A percentile compares a stretch with the other conserved stretches of the same genome.
phyloP scores from a whole-genome alignment of 2,797 vertebrate genomes.

The Ctenochaetus hawaiiensis region DNA sequence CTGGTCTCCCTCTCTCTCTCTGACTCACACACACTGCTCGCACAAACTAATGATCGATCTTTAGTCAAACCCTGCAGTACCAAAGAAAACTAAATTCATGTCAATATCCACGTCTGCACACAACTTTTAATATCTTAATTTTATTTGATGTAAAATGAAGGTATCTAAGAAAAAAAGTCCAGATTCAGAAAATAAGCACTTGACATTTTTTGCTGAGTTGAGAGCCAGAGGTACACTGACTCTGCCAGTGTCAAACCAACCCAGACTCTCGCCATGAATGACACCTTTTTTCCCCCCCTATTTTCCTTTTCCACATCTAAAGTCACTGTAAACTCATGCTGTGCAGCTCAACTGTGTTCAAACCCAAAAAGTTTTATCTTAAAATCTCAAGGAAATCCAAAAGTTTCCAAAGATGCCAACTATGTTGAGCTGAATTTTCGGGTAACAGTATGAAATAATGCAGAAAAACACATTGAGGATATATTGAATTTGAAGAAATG shows the following conservation, averaged over 20 bases:
- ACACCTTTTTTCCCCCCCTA: too few relatives aligned
- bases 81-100: not conserved
- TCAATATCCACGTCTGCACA: constrained; percentile 2
- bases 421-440: not conserved
- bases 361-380: not conserved
- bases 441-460: not conserved
- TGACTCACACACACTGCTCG: not conserved
- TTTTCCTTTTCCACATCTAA: not conserved
- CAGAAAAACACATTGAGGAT: not conserved
- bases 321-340: not conserved
- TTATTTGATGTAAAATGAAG: not conserved
- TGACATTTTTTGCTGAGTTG: too few relatives aligned
- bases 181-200: too few relatives aligned
- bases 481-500: not conserved
- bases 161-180: too few relatives aligned
- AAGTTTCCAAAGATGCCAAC: not conserved
- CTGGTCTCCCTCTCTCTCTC: not conserved
- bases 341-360: not conserved
- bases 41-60: constrained; percentile 12
- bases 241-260: not conserved
- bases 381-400: not conserved
- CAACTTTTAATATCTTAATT: not conserved
- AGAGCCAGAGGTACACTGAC: not conserved
- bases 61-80: constrained; percentile 12
- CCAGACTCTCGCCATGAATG: not conserved